Evolutionary conservation across 2,797 vertebrate genomes (phyloP).

Genomic region (Muscicapa striata): DNA sequence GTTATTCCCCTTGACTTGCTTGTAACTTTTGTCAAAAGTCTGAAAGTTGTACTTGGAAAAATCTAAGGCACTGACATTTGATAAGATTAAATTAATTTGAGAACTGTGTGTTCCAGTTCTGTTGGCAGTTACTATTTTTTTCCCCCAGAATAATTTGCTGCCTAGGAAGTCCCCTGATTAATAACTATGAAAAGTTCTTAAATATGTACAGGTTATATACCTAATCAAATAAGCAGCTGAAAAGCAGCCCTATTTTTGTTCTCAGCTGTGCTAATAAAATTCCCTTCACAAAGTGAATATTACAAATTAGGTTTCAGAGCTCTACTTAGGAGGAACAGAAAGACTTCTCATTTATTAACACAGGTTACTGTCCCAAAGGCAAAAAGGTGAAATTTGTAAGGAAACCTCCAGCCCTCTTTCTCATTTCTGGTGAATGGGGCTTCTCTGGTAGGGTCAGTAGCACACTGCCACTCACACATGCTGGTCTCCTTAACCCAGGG

Average conservation of each 20-base stretch:
- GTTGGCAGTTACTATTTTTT: slow-evolving; percentile 20
- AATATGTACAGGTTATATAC: background rate
- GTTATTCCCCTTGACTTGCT: slow-evolving; percentile 3
- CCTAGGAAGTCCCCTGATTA: slow-evolving; percentile 23
- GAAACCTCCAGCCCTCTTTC: background rate
- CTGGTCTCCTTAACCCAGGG: background rate
- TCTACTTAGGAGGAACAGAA: background rate
- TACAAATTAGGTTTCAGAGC: background rate
- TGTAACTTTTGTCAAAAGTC: background rate
- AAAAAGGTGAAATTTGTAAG: background rate
- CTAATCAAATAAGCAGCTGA: slow-evolving; percentile 18
- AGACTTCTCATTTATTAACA: background rate
- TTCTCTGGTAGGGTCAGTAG: background rate
- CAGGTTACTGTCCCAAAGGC: background rate
- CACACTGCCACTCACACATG: background rate
- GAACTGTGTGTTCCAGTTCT: slow-evolving; percentile 31
- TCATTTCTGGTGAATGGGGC: background rate
- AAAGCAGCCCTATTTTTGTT: slow-evolving; percentile 15
- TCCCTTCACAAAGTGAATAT: background rate
- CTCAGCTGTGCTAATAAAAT: background rate
- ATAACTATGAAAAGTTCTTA: background rate
- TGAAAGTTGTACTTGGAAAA: background rate
- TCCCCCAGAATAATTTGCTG: background rate
- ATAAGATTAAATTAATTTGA: slow-evolving; percentile 39
- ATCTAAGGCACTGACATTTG: background rate